A percentile compares a stretch with the other conserved stretches of the same genome.
Evolutionary conservation across 2,888 invertebrate species (phyloP).

Genomic region (Desoria tigrina): DNA sequence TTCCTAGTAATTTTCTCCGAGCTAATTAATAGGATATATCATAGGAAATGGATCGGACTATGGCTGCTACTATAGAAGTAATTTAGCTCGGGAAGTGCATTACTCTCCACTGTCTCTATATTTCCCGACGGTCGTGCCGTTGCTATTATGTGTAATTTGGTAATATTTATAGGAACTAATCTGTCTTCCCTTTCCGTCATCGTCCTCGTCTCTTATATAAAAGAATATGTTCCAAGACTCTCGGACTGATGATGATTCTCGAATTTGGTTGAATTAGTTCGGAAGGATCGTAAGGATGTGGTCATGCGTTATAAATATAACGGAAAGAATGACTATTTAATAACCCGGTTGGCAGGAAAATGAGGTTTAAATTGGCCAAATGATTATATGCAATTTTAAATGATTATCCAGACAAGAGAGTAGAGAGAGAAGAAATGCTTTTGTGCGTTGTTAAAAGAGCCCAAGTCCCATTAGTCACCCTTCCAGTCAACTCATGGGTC

Average conservation of each 20-base stretch:
- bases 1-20: conserved; percentile 35
- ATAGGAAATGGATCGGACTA: too few relatives aligned
- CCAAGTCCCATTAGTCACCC: conserved; percentile 54
- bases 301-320: conserved; percentile 54
- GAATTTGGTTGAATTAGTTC: too few relatives aligned
- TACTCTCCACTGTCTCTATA: too few relatives aligned
- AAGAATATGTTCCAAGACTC: too few relatives aligned
- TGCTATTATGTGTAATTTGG: too few relatives aligned
- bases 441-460: conserved; percentile 52
- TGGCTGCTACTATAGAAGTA: too few relatives aligned
- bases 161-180: too few relatives aligned
- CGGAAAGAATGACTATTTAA: conserved; percentile 54
- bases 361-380: conserved; percentile 54
- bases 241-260: too few relatives aligned
- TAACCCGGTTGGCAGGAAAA: conserved; percentile 54
- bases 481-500: conserved; percentile 53
- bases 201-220: too few relatives aligned
- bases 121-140: too few relatives aligned
- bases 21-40: conserved; percentile 1
- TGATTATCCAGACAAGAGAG: conserved; percentile 50
- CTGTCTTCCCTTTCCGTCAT: too few relatives aligned
- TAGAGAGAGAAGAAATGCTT: conserved; percentile 18
- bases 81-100: too few relatives aligned
- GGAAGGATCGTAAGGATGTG: conserved; percentile 39
- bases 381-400: conserved; percentile 55